These are phyloP conservation scores for Zoanthus gigantus DNA, from an alignment of 92 coral and sea anemone species.

Conservation along the genomic window DNA sequence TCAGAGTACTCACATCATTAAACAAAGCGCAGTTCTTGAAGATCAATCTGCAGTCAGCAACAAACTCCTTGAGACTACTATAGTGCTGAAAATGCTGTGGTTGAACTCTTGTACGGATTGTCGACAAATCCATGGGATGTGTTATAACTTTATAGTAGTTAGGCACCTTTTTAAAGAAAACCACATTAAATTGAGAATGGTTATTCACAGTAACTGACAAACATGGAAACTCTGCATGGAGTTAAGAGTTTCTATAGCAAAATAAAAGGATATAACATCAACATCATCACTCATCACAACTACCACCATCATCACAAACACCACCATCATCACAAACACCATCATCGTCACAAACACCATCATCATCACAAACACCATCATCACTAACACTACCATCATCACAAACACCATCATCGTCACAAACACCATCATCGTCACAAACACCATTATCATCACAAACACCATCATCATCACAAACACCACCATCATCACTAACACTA, in stretches of 20 bases:
- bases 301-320: too few relatives aligned
- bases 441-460: not conserved
- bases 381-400: not conserved
- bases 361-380: too few relatives aligned
- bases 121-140: constrained; percentile 92
- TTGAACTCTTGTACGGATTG: constrained; percentile 87
- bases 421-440: not conserved
- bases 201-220: not conserved
- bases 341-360: too few relatives aligned
- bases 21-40: constrained; percentile 92
- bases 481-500: not conserved
- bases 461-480: not conserved
- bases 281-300: too few relatives aligned
- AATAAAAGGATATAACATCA: too few relatives aligned
- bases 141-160: constrained; percentile 96
- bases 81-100: constrained; percentile 96
- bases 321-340: too few relatives aligned
- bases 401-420: not conserved
- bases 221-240: not conserved
- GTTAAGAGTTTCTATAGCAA: too few relatives aligned
- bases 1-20: constrained; percentile 84
- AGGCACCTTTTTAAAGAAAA: constrained; percentile 61
- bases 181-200: not conserved
- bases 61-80: constrained; percentile 78
- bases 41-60: constrained; percentile 87